Conservation (phyloP, 2,113 vertebrate species). For the Dicaeum eximium region DNA sequence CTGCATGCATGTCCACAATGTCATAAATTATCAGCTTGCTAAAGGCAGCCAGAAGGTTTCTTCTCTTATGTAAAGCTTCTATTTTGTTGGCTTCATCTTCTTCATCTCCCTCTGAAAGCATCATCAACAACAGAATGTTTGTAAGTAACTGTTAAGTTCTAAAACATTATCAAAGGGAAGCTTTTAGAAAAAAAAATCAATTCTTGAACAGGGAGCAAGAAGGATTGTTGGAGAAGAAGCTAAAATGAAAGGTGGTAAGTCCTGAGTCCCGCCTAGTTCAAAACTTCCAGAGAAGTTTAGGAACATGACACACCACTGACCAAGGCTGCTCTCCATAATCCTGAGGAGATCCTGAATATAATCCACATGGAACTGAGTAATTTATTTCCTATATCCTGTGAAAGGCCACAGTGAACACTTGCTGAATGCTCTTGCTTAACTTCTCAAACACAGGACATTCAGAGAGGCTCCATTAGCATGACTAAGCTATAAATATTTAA, state of each 20-base stretch:
- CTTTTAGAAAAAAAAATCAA: background rate
- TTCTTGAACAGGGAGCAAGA: background rate
- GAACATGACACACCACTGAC: background rate
- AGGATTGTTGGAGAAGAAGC: background rate
- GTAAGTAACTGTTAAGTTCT: background rate
- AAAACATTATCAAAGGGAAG: background rate
- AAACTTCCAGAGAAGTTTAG: background rate
- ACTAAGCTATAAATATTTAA: background rate
- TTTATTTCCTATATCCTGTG: background rate
- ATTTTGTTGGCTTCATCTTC: conserved; percentile 99
- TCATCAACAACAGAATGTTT: background rate
- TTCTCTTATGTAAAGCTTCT: conserved; percentile 98
- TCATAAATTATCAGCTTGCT: conserved; percentile 99
- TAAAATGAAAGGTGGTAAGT: background rate
- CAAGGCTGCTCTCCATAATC: background rate
- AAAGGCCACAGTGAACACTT: background rate
- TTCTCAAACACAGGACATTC: background rate
- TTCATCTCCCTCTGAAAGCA: conserved; percentile 91
- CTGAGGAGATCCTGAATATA: background rate
- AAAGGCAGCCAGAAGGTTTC: conserved; percentile 95
- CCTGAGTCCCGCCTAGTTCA: background rate
- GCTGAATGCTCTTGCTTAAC: background rate
- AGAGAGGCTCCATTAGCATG: background rate
- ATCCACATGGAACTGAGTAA: background rate
- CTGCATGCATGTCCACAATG: conserved; percentile 98